Percentiles rank a stretch among this genome's conserved stretches.
Conservation (phyloP, 2,113 vertebrate genomes). For the Catharus bicknelli region DNA sequence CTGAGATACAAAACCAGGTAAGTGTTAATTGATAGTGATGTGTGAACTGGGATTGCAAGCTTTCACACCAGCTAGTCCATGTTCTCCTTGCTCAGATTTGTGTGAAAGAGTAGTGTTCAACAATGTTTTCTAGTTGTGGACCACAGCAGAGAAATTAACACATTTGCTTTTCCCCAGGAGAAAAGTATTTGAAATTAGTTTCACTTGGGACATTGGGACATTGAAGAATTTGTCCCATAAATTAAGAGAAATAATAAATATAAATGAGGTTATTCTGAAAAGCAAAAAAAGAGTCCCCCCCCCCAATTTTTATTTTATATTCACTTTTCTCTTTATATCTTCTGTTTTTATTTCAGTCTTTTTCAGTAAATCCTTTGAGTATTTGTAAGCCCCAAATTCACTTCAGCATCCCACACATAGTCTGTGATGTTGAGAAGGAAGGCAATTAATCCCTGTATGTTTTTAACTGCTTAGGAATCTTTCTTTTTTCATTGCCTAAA, state of each 20-base stretch:
- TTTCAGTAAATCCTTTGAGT: not conserved
- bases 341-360: not conserved
- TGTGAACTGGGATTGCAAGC: not conserved
- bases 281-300: not conserved
- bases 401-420: slow-evolving; percentile 2
- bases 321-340: not conserved
- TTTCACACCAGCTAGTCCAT: not conserved
- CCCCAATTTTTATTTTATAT: not conserved
- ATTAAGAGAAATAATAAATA: not conserved
- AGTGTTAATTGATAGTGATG: not conserved
- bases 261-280: not conserved
- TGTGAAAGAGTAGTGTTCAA: not conserved
- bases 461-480: not conserved
- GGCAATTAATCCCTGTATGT: not conserved
- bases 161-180: not conserved
- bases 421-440: slow-evolving; percentile 22
- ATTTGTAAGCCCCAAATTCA: not conserved
- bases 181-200: not conserved
- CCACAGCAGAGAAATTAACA: not conserved
- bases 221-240: not conserved
- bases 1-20: not conserved
- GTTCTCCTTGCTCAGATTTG: not conserved
- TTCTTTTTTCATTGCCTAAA: slow-evolving; percentile 30
- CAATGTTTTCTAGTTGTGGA: not conserved
- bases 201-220: not conserved